phyloP scores from a whole-genome alignment of 2,888 invertebrate species.

The Pterostichus niger region DNA sequence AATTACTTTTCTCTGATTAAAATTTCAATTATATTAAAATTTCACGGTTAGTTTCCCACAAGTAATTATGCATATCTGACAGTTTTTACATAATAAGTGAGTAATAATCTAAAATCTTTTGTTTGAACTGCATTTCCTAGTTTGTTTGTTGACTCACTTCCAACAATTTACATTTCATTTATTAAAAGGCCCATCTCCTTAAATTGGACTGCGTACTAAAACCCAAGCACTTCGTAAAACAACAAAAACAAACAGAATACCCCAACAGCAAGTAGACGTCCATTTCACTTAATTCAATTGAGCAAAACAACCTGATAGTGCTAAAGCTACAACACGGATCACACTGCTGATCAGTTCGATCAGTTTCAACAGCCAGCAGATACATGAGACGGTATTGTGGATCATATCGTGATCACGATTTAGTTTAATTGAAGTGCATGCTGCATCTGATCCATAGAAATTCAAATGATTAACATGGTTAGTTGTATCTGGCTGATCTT shows the following conservation, averaged over 20 bases:
- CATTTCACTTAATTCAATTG: constrained; percentile 30
- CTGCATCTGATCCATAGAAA: too few species aligned
- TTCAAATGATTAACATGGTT: too few species aligned
- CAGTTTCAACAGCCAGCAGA: background rate
- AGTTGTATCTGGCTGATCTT: too few species aligned
- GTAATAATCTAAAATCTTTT: background rate
- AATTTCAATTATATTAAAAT: background rate
- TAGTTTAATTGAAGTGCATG: too few species aligned
- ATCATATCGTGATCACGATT: too few species aligned
- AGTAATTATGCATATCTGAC: background rate
- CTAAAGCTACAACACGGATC: constrained; percentile 8
- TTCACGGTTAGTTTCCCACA: background rate
- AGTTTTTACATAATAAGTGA: background rate
- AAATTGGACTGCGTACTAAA: constrained; percentile 39
- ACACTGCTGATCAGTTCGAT: constrained; percentile 8
- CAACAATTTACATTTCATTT: constrained; percentile 51
- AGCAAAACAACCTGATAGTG: background rate
- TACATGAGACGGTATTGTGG: too few species aligned
- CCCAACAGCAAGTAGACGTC: background rate
- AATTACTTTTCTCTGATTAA: background rate
- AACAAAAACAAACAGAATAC: constrained; percentile 29
- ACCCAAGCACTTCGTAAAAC: constrained; percentile 21
- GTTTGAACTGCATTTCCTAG: background rate
- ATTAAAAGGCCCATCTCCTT: constrained; percentile 37
- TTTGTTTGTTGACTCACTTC: constrained; percentile 12